phyloP scores from a whole-genome alignment of 1,140 invertebrate species.

The Calliphora vicina region DNA sequence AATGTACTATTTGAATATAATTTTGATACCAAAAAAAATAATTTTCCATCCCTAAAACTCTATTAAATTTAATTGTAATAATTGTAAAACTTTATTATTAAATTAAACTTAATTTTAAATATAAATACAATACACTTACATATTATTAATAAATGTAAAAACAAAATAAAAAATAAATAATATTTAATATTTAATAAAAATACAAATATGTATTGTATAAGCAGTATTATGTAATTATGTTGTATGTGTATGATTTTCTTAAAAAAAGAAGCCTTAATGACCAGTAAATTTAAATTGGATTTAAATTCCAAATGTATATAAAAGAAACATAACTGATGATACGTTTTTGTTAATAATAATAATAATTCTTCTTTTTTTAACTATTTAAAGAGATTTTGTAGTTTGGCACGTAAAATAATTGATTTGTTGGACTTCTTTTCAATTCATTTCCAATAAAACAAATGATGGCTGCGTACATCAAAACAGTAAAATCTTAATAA shows the following conservation, averaged over 20 bases:
- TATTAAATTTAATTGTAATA: neutral
- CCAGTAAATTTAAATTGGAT: neutral
- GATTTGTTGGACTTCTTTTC: neutral
- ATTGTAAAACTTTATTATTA: neutral
- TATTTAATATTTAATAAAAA: neutral
- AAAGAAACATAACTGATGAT: neutral
- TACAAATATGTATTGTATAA: neutral
- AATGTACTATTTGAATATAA: too few relatives aligned
- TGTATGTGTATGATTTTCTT: neutral
- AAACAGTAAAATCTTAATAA: slow-evolving; percentile 56
- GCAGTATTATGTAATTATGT: neutral
- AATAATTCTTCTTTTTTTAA: neutral
- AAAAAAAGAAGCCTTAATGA: neutral
- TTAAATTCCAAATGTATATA: neutral
- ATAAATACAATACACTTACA: neutral
- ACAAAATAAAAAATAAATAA: neutral
- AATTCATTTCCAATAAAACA: slow-evolving; percentile 58
- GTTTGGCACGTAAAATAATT: neutral
- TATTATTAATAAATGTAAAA: neutral
- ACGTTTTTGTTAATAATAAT: neutral
- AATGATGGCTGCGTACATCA: slow-evolving; percentile 55
- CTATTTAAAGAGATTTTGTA: neutral
- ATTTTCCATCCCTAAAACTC: too few relatives aligned
- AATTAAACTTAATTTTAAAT: neutral
- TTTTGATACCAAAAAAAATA: too few relatives aligned